These are phyloP conservation scores for Lagocephalus sceleratus DNA, from an alignment of 2,797 vertebrate genomes.

Conservation along the genomic window DNA sequence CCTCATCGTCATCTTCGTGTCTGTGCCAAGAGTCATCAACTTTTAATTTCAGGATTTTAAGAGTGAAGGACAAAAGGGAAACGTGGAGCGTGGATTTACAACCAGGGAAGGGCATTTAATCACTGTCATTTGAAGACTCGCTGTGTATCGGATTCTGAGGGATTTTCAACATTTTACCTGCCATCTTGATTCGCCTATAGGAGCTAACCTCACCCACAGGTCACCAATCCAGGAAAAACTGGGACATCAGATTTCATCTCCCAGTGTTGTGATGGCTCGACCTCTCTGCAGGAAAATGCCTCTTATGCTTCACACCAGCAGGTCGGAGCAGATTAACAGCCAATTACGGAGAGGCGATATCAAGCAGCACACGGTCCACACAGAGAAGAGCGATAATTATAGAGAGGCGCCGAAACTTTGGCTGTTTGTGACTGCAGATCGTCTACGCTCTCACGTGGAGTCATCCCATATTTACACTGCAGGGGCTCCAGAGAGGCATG, in stretches of 20 bases:
- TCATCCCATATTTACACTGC: constrained; percentile 10
- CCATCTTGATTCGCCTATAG: no score
- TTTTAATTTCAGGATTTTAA: background rate
- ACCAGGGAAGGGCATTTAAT: no score
- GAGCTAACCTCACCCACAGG: no score
- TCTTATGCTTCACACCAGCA: constrained; percentile 16
- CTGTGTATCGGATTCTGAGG: no score
- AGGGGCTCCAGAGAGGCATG: constrained; percentile 8
- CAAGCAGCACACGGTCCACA: background rate
- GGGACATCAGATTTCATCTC: no score
- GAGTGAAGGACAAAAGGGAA: background rate
- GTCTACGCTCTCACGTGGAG: constrained; percentile 3
- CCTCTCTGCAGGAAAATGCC: background rate
- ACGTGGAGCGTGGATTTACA: no score
- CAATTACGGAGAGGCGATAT: constrained; percentile 10
- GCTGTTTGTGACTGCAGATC: background rate
- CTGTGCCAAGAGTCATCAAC: background rate
- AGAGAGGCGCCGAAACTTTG: constrained; percentile 9
- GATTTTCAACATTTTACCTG: no score
- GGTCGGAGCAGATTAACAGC: constrained; percentile 42
- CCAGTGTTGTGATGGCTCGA: no score
- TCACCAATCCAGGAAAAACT: no score
- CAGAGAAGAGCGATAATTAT: constrained; percentile 8
- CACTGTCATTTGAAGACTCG: no score
- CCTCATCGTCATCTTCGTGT: no score